Evolutionary conservation across 2,888 invertebrate genomes (phyloP).

Genomic region (Drosophila formosana): DNA sequence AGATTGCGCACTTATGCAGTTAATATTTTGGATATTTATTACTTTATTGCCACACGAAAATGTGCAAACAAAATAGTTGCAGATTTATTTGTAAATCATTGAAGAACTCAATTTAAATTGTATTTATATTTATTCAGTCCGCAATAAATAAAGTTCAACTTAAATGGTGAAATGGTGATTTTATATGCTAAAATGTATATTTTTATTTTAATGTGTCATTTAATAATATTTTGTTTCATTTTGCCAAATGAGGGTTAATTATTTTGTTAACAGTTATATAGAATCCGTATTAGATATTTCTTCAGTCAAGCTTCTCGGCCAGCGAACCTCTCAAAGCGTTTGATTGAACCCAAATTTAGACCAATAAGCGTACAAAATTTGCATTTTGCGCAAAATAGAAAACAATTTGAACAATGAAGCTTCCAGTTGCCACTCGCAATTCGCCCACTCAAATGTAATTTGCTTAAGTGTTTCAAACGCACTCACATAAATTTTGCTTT

Average conservation of each 20-base stretch:
- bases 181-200: too few species aligned
- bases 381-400: conserved; percentile 51
- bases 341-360: conserved; percentile 40
- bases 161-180: too few species aligned
- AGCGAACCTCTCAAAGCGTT: conserved; percentile 19
- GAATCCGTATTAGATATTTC: neutral
- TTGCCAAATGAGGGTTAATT: neutral
- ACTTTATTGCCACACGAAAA: conserved; percentile 26
- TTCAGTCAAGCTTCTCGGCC: neutral
- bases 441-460: conserved; percentile 70
- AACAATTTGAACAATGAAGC: conserved; percentile 55
- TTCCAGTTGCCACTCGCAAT: conserved; percentile 10
- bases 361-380: conserved; percentile 48
- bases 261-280: neutral
- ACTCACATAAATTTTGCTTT: conserved; percentile 71
- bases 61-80: neutral
- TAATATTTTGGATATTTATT: conserved; percentile 54
- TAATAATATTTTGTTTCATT: too few species aligned
- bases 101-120: neutral
- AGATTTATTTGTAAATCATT: neutral
- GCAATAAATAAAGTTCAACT: too few species aligned
- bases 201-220: too few species aligned
- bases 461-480: conserved; percentile 75
- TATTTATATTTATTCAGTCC: neutral
- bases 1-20: conserved; percentile 59